phyloP scores from a whole-genome alignment of 2,888 invertebrate genomes.

The Perizoma flavofasciatum region DNA sequence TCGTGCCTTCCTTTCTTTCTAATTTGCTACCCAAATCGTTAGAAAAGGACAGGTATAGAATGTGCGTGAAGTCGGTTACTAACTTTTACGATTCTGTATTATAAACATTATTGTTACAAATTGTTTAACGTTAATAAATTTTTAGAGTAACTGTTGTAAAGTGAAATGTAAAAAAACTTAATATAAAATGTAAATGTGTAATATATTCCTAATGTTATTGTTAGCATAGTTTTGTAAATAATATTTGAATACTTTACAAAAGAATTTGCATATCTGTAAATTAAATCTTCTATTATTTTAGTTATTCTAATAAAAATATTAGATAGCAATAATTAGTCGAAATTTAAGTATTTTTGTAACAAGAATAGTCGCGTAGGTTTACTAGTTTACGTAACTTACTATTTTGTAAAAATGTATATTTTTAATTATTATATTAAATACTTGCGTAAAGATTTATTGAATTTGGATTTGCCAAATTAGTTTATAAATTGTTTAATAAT shows the following conservation, averaged over 20 bases:
- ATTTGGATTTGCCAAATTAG: slow-evolving; percentile 82
- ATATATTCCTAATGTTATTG: slow-evolving; percentile 58
- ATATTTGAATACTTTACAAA: slow-evolving; percentile 60
- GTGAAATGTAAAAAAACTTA: slow-evolving; percentile 43
- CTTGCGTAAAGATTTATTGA: slow-evolving; percentile 73
- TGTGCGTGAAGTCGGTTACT: slow-evolving; percentile 32
- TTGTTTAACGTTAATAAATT: slow-evolving; percentile 19
- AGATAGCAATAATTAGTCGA: slow-evolving; percentile 63
- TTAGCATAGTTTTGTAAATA: slow-evolving; percentile 68
- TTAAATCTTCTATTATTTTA: slow-evolving; percentile 46
- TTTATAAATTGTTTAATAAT: slow-evolving; percentile 73
- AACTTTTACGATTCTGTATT: slow-evolving; percentile 32
- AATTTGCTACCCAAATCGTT: slow-evolving; percentile 44
- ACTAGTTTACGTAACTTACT: slow-evolving; percentile 64
- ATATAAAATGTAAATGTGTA: slow-evolving; percentile 70
- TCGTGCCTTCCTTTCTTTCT: slow-evolving; percentile 39
- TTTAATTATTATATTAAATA: slow-evolving; percentile 75
- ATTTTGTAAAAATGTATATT: slow-evolving; percentile 82
- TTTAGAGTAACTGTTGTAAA: slow-evolving; percentile 38
- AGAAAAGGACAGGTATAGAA: slow-evolving; percentile 40
- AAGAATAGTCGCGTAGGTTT: slow-evolving; percentile 63
- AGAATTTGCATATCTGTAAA: slow-evolving; percentile 71
- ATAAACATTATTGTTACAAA: slow-evolving; percentile 27
- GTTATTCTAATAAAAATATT: slow-evolving; percentile 25
- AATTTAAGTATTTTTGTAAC: slow-evolving; percentile 73